Conservation (phyloP, 2,113 vertebrate genomes). For the Dendropsophus ebraccatus region DNA sequence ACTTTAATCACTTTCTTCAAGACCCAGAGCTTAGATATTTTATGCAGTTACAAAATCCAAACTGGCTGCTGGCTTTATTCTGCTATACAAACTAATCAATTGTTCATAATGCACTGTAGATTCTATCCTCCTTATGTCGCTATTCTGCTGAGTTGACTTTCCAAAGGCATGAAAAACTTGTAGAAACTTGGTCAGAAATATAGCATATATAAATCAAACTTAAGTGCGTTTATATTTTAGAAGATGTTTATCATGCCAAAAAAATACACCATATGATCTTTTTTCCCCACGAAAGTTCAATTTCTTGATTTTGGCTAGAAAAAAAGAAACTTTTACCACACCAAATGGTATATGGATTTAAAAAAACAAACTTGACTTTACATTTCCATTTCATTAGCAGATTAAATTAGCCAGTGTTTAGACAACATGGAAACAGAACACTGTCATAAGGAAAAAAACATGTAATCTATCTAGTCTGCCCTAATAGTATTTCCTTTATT, state of each 20-base stretch:
- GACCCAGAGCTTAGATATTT: constrained; percentile 2
- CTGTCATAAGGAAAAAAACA: no score
- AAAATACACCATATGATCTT: background rate
- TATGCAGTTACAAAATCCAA: constrained; percentile 36
- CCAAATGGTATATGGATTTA: no score
- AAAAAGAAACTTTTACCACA: no score
- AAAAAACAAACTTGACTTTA: no score
- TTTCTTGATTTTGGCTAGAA: no score
- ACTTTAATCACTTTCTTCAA: background rate
- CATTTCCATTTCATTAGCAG: no score
- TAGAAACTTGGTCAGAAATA: background rate
- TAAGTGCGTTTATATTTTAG: background rate
- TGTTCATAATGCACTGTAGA: constrained; percentile 30
- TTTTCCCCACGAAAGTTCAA: background rate
- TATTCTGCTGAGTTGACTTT: constrained; percentile 22
- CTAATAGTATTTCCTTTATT: no score
- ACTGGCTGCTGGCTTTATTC: constrained; percentile 25
- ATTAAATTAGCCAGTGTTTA: no score
- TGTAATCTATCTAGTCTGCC: no score
- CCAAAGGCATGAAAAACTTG: background rate
- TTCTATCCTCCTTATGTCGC: background rate
- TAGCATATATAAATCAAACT: background rate
- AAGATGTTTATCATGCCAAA: background rate
- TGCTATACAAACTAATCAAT: constrained; percentile 34
- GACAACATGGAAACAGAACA: no score